Percentiles rank a stretch among this genome's conserved stretches.
phyloP scores from a whole-genome alignment of 2,113 vertebrate species.

The Fukomys damarensis region DNA sequence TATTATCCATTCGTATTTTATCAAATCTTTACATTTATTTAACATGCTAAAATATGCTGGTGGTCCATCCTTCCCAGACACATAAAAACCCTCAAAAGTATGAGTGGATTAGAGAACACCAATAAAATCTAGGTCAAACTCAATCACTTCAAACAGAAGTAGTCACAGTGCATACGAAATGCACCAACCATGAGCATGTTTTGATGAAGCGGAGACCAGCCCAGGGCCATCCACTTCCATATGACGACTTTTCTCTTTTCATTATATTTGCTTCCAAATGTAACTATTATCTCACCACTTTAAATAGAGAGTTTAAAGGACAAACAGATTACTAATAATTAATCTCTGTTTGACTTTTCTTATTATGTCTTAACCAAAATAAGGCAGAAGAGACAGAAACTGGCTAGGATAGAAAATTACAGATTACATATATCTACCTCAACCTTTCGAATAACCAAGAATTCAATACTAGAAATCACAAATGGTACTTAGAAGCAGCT shows the following conservation, averaged over 20 bases:
- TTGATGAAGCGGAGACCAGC: slow-evolving; percentile 55
- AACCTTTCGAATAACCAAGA: not conserved
- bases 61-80: slow-evolving; percentile 58
- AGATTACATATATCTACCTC: not conserved
- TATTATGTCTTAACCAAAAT: not conserved
- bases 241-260: slow-evolving; percentile 31
- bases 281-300: slow-evolving; percentile 5
- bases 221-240: not conserved
- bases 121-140: slow-evolving; percentile 78
- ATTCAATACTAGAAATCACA: not conserved
- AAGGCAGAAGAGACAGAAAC: not conserved
- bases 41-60: slow-evolving; percentile 60
- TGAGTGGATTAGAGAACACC: slow-evolving; percentile 74
- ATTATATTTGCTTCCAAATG: slow-evolving; percentile 26
- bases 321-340: slow-evolving; percentile 23
- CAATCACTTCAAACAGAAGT: slow-evolving; percentile 75
- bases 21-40: slow-evolving; percentile 65
- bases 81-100: slow-evolving; percentile 59
- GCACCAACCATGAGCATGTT: slow-evolving; percentile 31
- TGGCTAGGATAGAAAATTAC: not conserved
- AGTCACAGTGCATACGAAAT: slow-evolving; percentile 70
- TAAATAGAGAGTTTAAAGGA: not conserved
- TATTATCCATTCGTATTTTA: slow-evolving; percentile 59
- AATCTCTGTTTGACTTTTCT: slow-evolving; percentile 33
- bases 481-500: not conserved